Evolutionary conservation across 2,797 vertebrate genomes (phyloP).

Genomic region (Vultur gryphus): DNA sequence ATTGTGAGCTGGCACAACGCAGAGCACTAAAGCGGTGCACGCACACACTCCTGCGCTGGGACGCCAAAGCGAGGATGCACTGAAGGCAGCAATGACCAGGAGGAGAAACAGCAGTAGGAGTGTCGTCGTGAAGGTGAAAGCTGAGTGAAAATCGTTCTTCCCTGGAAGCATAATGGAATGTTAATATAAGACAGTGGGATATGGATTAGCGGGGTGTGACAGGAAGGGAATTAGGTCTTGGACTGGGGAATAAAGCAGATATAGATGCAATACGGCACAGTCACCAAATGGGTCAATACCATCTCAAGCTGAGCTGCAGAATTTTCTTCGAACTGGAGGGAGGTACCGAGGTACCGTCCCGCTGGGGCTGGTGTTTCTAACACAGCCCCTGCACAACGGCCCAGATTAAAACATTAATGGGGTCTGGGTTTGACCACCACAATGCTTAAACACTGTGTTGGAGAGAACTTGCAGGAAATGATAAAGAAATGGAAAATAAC

Average conservation of each 20-base stretch:
- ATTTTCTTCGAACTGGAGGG: accelerated
- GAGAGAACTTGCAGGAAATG: accelerated
- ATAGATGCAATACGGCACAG: accelerated
- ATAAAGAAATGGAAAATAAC: not conserved
- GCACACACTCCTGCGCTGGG: accelerated
- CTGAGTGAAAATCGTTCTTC: not conserved
- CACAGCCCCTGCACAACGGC: accelerated
- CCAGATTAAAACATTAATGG: accelerated
- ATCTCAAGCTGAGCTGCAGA: not conserved
- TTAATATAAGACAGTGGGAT: not conserved
- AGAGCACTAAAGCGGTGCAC: not conserved
- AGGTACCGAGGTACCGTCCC: accelerated
- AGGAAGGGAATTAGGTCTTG: not conserved
- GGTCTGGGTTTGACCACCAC: not conserved
- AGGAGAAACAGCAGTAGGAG: not conserved
- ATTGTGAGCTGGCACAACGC: not conserved
- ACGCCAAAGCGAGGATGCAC: not conserved
- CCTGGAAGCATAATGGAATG: not conserved
- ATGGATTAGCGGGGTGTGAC: not conserved
- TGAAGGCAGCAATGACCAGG: not conserved
- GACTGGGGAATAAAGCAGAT: not conserved
- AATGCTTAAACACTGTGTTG: accelerated
- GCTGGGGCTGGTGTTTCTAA: not conserved
- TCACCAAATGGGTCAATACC: not conserved
- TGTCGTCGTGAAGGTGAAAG: not conserved